Conservation (phyloP, 2,888 invertebrate genomes). For the Drosophila setosimentum region DNA sequence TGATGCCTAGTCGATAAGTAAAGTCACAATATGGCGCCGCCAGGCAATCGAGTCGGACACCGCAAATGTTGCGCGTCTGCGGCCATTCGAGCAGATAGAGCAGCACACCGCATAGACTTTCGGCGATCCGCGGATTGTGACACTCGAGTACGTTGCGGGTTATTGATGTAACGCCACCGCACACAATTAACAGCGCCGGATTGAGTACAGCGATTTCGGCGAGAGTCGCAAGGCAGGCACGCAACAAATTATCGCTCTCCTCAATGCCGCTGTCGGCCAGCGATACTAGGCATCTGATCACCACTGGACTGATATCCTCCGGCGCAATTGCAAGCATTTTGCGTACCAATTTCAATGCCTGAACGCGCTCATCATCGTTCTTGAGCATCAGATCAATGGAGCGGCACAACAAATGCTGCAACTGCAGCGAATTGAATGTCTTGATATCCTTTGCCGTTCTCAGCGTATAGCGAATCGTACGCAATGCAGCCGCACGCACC, state of each 20-base stretch:
- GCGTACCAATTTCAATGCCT: slow-evolving; percentile 93
- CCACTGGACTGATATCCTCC: slow-evolving; percentile 89
- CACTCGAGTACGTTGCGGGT: slow-evolving; percentile 93
- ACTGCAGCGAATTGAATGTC: slow-evolving; percentile 91
- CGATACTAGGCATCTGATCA: slow-evolving; percentile 93
- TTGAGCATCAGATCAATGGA: slow-evolving; percentile 95
- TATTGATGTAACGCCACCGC: slow-evolving; percentile 93
- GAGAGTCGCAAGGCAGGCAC: slow-evolving; percentile 94
- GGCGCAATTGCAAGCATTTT: slow-evolving; percentile 89
- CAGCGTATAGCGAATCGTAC: slow-evolving; percentile 94
- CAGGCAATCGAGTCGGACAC: slow-evolving; percentile 93
- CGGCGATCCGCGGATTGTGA: slow-evolving; percentile 94
- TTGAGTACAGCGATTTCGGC: slow-evolving; percentile 96
- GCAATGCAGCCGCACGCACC: slow-evolving; percentile 94
- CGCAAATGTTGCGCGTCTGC: slow-evolving; percentile 90
- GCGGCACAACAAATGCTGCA: slow-evolving; percentile 93
- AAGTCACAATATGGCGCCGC: slow-evolving; percentile 98
- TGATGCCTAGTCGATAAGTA: slow-evolving; percentile 90
- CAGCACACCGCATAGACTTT: slow-evolving; percentile 94
- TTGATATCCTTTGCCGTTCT: slow-evolving; percentile 92
- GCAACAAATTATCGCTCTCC: slow-evolving; percentile 91
- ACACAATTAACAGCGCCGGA: slow-evolving; percentile 91
- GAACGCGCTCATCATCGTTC: slow-evolving; percentile 96
- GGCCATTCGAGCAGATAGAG: slow-evolving; percentile 94
- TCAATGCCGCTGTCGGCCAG: slow-evolving; percentile 92